These are phyloP conservation scores for Drosophila kurseongensis DNA, from an alignment of 1,140 invertebrate genomes.

Conservation along the genomic window DNA sequence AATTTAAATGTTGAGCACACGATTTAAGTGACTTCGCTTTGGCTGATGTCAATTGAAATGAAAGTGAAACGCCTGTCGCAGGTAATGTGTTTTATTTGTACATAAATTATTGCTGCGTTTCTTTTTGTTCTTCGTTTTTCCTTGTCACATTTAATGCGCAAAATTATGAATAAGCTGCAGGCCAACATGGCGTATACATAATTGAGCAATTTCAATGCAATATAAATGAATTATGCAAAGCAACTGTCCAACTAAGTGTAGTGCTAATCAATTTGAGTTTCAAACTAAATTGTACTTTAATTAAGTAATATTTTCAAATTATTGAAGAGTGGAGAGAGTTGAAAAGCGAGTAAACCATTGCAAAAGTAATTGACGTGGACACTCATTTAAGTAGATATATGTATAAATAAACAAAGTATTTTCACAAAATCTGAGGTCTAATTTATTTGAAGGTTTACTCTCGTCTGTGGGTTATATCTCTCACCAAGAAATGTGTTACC, in stretches of 20 bases:
- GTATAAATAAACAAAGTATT: neutral
- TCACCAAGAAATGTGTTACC: conserved; percentile 9
- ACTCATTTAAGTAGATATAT: neutral
- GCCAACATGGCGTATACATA: conserved; percentile 59
- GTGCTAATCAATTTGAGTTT: conserved; percentile 40
- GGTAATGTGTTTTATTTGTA: conserved; percentile 45
- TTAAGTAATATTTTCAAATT: conserved; percentile 28
- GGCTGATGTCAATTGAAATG: conserved; percentile 62
- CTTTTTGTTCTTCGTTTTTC: conserved; percentile 20
- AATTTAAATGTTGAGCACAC: conserved; percentile 45
- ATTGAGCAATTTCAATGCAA: conserved; percentile 58
- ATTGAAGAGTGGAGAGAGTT: conserved; percentile 23
- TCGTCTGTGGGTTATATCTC: neutral
- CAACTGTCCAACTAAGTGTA: conserved; percentile 30
- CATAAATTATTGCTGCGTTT: conserved; percentile 10
- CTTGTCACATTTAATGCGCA: conserved; percentile 30
- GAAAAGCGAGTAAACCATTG: neutral
- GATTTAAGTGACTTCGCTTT: conserved; percentile 59
- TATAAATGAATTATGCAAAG: conserved; percentile 69
- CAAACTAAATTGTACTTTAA: conserved; percentile 32
- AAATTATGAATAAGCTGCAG: conserved; percentile 31
- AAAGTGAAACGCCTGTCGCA: conserved; percentile 55
- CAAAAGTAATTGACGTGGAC: neutral
- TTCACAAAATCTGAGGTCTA: neutral
- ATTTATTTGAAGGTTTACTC: conserved; percentile 1